A percentile compares a stretch with the other conserved stretches of the same genome.
phyloP scores from a whole-genome alignment of 2,113 vertebrate species.

The Phylloscopus trochiloides region DNA sequence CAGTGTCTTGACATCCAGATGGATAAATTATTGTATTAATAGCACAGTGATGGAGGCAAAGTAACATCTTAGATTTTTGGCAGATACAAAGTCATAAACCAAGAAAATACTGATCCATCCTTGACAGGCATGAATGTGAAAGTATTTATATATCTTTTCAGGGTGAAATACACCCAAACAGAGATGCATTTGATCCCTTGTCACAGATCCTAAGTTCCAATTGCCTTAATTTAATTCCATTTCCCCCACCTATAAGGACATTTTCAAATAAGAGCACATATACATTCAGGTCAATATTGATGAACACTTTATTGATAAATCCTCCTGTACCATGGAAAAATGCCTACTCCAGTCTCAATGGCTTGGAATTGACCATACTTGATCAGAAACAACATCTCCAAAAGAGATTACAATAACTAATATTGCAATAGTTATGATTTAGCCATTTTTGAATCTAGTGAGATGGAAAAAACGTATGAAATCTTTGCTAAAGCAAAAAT shows the following conservation, averaged over 20 bases:
- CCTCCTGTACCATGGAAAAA: neutral
- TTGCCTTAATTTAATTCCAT: neutral
- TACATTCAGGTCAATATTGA: accelerated
- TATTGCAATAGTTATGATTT: neutral
- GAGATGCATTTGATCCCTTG: neutral
- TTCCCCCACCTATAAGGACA: neutral
- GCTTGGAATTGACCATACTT: neutral
- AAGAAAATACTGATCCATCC: neutral
- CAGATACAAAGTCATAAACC: neutral
- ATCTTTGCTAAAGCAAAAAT: neutral
- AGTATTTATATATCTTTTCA: neutral
- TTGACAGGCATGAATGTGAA: neutral
- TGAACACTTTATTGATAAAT: neutral
- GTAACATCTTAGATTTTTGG: neutral
- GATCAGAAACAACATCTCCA: neutral
- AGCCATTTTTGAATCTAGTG: neutral
- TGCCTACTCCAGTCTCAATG: neutral
- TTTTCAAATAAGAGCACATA: neutral
- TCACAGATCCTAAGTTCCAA: neutral
- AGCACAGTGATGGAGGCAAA: neutral
- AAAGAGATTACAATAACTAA: neutral
- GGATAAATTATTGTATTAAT: neutral
- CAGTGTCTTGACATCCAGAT: neutral
- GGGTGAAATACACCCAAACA: neutral
- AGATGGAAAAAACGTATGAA: neutral